Evolutionary conservation across 2,113 vertebrate genomes (phyloP).

Genomic region (Ellobius talpinus): DNA sequence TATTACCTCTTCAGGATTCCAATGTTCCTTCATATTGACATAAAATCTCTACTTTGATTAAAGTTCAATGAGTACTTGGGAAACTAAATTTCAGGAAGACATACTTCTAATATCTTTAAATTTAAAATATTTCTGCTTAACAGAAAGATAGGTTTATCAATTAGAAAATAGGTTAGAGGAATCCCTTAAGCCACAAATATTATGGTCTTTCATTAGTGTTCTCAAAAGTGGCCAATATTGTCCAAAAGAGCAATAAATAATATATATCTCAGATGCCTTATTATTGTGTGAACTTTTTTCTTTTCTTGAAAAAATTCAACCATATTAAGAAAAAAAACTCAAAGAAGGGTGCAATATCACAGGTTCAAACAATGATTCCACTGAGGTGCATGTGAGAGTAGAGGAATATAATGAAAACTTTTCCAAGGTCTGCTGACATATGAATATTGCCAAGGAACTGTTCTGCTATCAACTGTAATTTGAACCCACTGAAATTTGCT

Average conservation of each 20-base stretch:
- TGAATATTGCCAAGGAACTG: background rate
- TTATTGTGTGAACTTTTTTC: background rate
- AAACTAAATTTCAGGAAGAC: background rate
- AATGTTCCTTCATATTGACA: background rate
- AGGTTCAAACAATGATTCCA: background rate
- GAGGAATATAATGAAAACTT: background rate
- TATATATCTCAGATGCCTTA: background rate
- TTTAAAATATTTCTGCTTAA: slow-evolving; percentile 33
- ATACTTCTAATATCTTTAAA: background rate
- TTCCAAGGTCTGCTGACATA: background rate
- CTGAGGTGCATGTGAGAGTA: background rate
- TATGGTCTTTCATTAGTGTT: slow-evolving; percentile 2
- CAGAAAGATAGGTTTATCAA: background rate
- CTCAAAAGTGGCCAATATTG: background rate
- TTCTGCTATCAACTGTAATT: background rate
- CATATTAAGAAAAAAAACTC: background rate
- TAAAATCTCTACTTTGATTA: slow-evolving; percentile 36
- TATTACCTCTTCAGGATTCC: background rate
- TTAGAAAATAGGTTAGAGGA: background rate
- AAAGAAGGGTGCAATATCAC: background rate
- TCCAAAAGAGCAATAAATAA: slow-evolving; percentile 3
- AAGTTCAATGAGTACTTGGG: background rate
- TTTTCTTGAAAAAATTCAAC: slow-evolving; percentile 25
- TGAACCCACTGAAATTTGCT: background rate
- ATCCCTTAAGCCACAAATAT: background rate